A percentile compares a stretch with the other conserved stretches of the same genome.
These are phyloP conservation scores for Thyatira batis DNA, from an alignment of 2,888 invertebrate genomes.

Conservation along the genomic window DNA sequence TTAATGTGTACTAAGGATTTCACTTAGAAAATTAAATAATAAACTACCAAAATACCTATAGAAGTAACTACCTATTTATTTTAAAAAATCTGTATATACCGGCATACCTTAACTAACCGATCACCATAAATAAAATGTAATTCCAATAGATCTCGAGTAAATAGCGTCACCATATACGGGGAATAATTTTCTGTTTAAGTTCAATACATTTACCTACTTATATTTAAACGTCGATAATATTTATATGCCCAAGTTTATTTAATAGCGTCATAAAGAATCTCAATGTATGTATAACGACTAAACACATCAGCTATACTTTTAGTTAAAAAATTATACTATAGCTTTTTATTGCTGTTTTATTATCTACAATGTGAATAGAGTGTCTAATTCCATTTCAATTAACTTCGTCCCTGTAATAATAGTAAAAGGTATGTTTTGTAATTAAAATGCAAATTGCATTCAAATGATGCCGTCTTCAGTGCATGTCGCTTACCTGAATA, in stretches of 20 bases:
- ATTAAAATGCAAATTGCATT: not conserved
- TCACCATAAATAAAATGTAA: not conserved
- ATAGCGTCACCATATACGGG: not conserved
- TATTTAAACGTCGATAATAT: not conserved
- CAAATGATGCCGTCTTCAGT: too few relatives aligned
- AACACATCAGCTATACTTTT: too few relatives aligned
- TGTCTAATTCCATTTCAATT: constrained; percentile 32
- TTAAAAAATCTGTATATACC: too few relatives aligned
- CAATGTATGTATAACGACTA: too few relatives aligned
- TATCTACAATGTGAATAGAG: constrained; percentile 17
- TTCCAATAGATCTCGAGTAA: not conserved
- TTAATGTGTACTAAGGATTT: too few relatives aligned
- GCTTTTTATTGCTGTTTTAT: constrained; percentile 32
- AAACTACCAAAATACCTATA: too few relatives aligned
- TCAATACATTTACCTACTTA: not conserved
- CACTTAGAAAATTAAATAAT: too few relatives aligned
- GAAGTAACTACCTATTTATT: too few relatives aligned
- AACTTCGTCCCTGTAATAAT: constrained; percentile 20
- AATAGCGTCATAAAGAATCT: not conserved
- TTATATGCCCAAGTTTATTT: not conserved
- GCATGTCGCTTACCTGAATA: too few relatives aligned
- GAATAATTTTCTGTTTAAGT: not conserved
- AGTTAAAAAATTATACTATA: constrained; percentile 13
- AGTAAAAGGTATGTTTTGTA: not conserved
- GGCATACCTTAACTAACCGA: not conserved